Conservation (phyloP, 1,140 invertebrate species). For the Neodiprion virginianus region DNA sequence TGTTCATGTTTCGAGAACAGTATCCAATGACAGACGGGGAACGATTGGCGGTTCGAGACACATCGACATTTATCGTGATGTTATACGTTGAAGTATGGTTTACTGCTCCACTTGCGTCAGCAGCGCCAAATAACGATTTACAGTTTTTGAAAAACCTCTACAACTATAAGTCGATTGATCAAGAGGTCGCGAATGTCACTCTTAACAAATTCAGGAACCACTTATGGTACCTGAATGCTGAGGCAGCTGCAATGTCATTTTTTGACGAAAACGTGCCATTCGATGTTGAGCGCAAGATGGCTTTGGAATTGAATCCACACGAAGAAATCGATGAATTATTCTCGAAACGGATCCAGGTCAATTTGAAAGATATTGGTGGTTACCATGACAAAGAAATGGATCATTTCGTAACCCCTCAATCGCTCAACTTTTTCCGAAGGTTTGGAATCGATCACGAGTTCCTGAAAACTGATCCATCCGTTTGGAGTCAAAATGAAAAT, state of each 20-base stretch:
- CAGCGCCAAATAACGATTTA: slow-evolving; percentile 34
- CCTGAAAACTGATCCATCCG: slow-evolving; percentile 13
- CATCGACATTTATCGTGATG: slow-evolving; percentile 36
- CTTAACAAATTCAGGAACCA: slow-evolving; percentile 34
- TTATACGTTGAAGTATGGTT: slow-evolving; percentile 41
- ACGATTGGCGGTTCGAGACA: slow-evolving; percentile 22
- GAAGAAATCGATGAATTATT: not conserved
- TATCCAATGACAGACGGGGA: slow-evolving; percentile 28
- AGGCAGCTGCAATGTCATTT: slow-evolving; percentile 30
- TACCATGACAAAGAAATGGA: slow-evolving; percentile 11
- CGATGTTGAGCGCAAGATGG: not conserved
- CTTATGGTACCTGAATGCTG: slow-evolving; percentile 34
- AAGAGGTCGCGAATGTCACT: slow-evolving; percentile 16
- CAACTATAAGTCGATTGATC: slow-evolving; percentile 26
- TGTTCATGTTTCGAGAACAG: slow-evolving; percentile 31
- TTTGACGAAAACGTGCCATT: slow-evolving; percentile 27
- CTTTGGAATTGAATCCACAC: not conserved
- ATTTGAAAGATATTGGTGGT: not conserved
- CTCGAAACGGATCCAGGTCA: not conserved
- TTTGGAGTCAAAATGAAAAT: slow-evolving; percentile 19
- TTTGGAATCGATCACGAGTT: slow-evolving; percentile 20
- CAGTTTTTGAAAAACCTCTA: slow-evolving; percentile 30
- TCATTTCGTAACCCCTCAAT: slow-evolving; percentile 2
- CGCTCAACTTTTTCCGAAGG: not conserved
- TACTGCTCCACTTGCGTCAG: slow-evolving; percentile 23